These are phyloP conservation scores for Rattus rattus DNA, from an alignment of 2,113 vertebrate genomes.

Conservation along the genomic window DNA sequence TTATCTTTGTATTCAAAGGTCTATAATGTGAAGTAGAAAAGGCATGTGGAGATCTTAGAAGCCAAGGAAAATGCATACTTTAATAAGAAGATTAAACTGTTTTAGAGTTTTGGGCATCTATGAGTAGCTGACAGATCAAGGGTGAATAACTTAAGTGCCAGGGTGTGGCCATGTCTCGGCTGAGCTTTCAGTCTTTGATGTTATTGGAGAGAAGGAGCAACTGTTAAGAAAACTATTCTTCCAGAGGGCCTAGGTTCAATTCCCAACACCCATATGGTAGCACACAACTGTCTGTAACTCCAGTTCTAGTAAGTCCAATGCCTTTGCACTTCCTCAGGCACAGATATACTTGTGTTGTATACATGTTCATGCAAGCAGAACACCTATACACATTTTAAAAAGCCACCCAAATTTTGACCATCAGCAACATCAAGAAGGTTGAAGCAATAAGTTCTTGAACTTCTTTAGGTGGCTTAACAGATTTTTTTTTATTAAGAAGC, in stretches of 20 bases:
- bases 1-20: background rate
- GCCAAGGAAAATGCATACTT: background rate
- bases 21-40: background rate
- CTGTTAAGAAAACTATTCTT: background rate
- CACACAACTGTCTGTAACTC: background rate
- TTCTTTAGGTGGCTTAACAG: slow-evolving; percentile 17
- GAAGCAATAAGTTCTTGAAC: background rate
- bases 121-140: background rate
- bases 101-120: background rate
- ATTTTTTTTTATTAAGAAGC: slow-evolving; percentile 47
- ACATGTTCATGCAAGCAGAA: background rate
- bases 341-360: background rate
- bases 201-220: background rate
- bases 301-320: background rate
- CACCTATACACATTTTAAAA: background rate
- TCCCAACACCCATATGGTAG: background rate
- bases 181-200: background rate
- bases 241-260: background rate
- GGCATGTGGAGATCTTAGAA: background rate
- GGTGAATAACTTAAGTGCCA: background rate
- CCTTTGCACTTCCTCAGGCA: background rate
- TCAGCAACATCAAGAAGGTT: background rate
- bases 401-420: background rate
- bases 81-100: background rate
- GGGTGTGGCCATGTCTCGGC: background rate